phyloP scores from a whole-genome alignment of 2,113 vertebrate genomes.

The Halcyon senegalensis region DNA sequence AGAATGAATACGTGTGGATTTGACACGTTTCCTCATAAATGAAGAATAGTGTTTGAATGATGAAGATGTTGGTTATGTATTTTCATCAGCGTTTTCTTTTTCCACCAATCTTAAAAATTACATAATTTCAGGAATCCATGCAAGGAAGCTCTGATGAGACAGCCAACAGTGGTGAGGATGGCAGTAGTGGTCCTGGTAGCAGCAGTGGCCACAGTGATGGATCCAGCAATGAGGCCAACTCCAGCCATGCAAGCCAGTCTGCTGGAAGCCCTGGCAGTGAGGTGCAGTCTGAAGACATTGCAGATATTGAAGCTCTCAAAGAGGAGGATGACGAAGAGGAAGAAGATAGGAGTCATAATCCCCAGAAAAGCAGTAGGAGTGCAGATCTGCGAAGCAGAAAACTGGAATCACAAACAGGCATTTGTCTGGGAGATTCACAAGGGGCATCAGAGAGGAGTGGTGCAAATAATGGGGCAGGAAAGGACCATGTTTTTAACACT shows the following conservation, averaged over 20 bases:
- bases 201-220: constrained; percentile 95
- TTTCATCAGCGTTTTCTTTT: neutral
- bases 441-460: constrained; percentile 76
- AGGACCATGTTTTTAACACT: constrained; percentile 84
- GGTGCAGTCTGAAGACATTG: constrained; percentile 95
- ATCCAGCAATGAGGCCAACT: constrained; percentile 96
- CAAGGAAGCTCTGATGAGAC: constrained; percentile 99
- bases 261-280: constrained; percentile 96
- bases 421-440: constrained; percentile 85
- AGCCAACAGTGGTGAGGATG: constrained; percentile 97
- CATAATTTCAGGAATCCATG: constrained; percentile 89
- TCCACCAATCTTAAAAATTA: neutral
- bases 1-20: neutral
- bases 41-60: neutral
- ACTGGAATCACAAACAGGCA: constrained; percentile 81
- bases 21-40: neutral
- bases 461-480: constrained; percentile 71
- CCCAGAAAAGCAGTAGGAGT: constrained; percentile 81
- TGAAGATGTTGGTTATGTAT: neutral
- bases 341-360: constrained; percentile 79
- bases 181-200: constrained; percentile 95
- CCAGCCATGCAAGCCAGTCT: constrained; percentile 93
- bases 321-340: constrained; percentile 94
- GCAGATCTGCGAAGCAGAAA: constrained; percentile 89
- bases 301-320: constrained; percentile 94